Base-by-base conservation (phyloP, 2,888 invertebrate genomes). In the Lasioglossum leucozonium region DNA sequence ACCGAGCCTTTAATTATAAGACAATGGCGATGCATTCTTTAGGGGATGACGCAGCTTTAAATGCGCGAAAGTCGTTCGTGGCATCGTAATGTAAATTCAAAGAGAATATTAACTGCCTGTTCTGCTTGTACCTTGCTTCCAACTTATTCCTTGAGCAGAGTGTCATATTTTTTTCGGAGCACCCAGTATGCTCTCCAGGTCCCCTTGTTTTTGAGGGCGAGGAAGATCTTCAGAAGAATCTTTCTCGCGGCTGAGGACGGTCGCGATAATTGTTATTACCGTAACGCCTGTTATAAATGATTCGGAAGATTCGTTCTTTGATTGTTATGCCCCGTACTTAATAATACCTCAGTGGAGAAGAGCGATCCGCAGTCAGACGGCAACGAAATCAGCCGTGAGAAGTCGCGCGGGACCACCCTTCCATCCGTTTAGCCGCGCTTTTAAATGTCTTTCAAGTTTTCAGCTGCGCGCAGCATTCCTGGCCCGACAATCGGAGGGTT, bases 371-470 rank as follows among this genome's bases (percentile, higher is more conserved):
- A 81, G 87, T 85, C 85, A 75, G 82, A 86, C 77, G 85, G 83
- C 84, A 40, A 73, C 81, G 91, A 91, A 91, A 90, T 88, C 89
- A 91, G 78, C 85, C 87, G 88, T 87, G 85, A 90, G 89, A 86
- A 67, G 75, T 80, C 82, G 47, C 40, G 81, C 82, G 47, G 30
- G 34, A 65, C 47, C 75, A 72, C 81, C 79, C 79, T 79, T 65
- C 76, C 77, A 85, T 91, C 91, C 91, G 91, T 91, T 93, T 91
- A 89, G 90, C 88, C 91, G 90, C 91, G 92, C 93, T 93, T 93
- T 92, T 92, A 92, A 92, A 94, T 92, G 92, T 93, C 94, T 94
- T 93, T 93, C 92, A 94, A 93, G 93, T 93, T 93, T 92, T 92
- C 89, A 92, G 92, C 93, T 92, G 91, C 82, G 92, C 92, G 88